Evolutionary conservation across 2,888 invertebrate genomes (phyloP).

Genomic region (Pegoplata infirma): DNA sequence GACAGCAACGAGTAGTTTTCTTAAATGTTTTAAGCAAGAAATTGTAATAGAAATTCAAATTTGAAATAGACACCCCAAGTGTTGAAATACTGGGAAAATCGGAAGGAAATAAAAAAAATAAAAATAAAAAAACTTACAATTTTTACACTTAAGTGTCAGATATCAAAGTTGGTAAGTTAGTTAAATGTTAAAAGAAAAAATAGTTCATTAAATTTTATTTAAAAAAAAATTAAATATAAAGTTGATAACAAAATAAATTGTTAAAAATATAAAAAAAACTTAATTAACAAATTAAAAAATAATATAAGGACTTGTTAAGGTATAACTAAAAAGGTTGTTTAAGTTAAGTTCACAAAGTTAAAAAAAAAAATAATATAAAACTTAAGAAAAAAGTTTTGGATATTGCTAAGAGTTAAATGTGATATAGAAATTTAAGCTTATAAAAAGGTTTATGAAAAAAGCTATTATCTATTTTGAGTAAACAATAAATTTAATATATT

Average conservation of each 20-base stretch:
- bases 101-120: too few relatives aligned
- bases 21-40: not conserved
- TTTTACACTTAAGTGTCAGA: not conserved
- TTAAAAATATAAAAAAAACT: not conserved
- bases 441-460: not conserved
- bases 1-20: not conserved
- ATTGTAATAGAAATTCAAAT: not conserved
- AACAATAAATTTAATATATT: too few relatives aligned
- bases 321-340: not conserved
- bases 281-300: not conserved
- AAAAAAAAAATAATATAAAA: too few relatives aligned
- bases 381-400: not conserved
- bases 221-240: too few relatives aligned
- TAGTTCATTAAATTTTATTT: not conserved
- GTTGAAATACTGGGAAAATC: not conserved
- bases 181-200: not conserved
- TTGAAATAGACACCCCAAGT: not conserved
- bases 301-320: too few relatives aligned
- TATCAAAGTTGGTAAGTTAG: not conserved
- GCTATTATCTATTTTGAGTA: too few relatives aligned
- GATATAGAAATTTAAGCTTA: conserved; percentile 41
- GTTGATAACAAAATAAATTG: not conserved
- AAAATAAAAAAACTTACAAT: not conserved
- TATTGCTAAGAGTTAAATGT: conserved; percentile 28
- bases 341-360: too few relatives aligned